Conservation (phyloP, 2,888 invertebrate genomes). For the Bursaphelenchus okinawaensis region DNA sequence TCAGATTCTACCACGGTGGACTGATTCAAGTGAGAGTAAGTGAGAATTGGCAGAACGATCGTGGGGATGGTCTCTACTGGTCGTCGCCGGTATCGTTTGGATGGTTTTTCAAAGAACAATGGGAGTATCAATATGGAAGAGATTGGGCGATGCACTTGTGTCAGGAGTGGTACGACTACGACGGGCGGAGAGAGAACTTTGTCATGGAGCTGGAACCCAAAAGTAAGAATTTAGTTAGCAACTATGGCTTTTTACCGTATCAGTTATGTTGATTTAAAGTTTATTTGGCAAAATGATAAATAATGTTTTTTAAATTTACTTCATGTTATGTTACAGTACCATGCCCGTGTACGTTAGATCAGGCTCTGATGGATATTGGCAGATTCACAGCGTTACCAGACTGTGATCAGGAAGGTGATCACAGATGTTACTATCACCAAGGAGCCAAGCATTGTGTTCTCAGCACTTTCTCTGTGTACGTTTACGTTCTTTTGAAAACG, state of each 20-base stretch:
- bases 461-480: conserved; percentile 63
- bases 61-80: conserved; percentile 66
- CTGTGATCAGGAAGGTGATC: conserved; percentile 83
- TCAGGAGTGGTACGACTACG: conserved; percentile 69
- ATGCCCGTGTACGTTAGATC: conserved; percentile 85
- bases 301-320: neutral
- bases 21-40: conserved; percentile 36
- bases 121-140: conserved; percentile 73
- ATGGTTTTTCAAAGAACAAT: conserved; percentile 86
- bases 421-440: conserved; percentile 79
- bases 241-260: neutral
- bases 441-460: conserved; percentile 84
- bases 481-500: too few relatives aligned
- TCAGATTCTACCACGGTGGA: conserved; percentile 37
- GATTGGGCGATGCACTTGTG: conserved; percentile 79
- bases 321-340: conserved; percentile 63
- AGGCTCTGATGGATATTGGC: conserved; percentile 78
- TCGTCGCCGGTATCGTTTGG: conserved; percentile 81
- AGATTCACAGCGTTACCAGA: conserved; percentile 80
- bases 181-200: conserved; percentile 42
- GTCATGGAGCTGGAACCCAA: conserved; percentile 42
- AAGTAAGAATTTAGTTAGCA: conserved; percentile 13
- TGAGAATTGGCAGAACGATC: conserved; percentile 34
- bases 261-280: too few relatives aligned
- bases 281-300: neutral